A percentile compares a stretch with the other conserved stretches of the same genome.
These are phyloP conservation scores for Adineta ricciae DNA, from an alignment of 2,888 invertebrate species.

Conservation along the genomic window DNA sequence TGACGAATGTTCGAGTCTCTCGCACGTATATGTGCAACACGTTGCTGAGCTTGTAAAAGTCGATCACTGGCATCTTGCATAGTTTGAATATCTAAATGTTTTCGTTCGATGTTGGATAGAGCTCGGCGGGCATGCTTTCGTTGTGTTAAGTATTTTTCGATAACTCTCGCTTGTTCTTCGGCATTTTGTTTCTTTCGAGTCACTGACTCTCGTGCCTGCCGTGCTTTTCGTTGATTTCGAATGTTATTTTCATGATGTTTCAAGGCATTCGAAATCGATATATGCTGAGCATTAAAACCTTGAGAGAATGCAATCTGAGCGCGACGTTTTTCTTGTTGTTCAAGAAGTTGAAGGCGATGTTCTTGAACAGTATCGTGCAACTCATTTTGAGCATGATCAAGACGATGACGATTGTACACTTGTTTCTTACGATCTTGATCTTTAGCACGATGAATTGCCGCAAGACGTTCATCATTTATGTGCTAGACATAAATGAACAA, in stretches of 20 bases:
- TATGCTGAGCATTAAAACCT: constrained; percentile 46
- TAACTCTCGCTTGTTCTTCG: neutral
- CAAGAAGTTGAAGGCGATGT: constrained; percentile 38
- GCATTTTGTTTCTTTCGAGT: neutral
- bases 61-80: neutral
- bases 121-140: neutral
- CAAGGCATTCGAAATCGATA: constrained; percentile 47
- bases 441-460: neutral
- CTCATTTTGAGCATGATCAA: constrained; percentile 40
- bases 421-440: constrained; percentile 18
- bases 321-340: constrained; percentile 36
- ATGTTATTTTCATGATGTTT: constrained; percentile 41
- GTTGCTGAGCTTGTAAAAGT: neutral
- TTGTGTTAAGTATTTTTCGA: constrained; percentile 6
- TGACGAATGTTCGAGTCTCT: constrained; percentile 16
- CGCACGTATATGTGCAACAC: constrained; percentile 20
- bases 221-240: neutral
- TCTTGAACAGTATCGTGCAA: constrained; percentile 38
- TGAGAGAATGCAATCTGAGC: constrained; percentile 42
- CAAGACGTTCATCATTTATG: neutral
- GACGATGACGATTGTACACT: constrained; percentile 36
- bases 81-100: constrained; percentile 6
- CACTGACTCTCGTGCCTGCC: neutral
- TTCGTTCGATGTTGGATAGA: constrained; percentile 2
- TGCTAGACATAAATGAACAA: neutral